Evolutionary conservation across 2,113 vertebrate genomes (phyloP), one percentile per base, ranked within the genome.

Genomic region (Cyanocitta stelleri): DNA sequence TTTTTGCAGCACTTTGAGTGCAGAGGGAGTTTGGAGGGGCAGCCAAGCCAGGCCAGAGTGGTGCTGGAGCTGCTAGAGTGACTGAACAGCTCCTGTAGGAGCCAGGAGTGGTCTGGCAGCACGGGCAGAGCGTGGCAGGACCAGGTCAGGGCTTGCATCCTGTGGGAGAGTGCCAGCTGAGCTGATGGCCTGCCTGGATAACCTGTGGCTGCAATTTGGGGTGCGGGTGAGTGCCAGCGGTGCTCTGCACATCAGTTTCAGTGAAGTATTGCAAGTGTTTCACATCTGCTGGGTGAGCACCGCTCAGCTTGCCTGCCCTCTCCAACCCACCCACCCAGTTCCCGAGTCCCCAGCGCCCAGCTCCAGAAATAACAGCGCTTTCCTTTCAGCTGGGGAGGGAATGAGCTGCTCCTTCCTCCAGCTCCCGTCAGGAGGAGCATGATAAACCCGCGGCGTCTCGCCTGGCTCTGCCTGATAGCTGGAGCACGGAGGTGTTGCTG

Each of bases 231-330:
- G 20, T 6, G 29, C 12, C 43, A 2, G 46, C 2, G 21, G 11
- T 30, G 76, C 32, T 68, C 41, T 51, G 63, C 48, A 24, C 0
- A 0, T 7, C 10, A 0, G 6, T 17, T 93, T 18, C 3, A 16
- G 41, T 9, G 19, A 44, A 69, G 3, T 0, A 18, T 2, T 58
- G 32, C 27, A 11, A 51, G 13, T 6, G 1, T 35, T 76, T 75
- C 59, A 4, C 39, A n/a, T 13, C 29, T 48, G 29, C 43, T 2
- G 10, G 37, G 1, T 4, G 39, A 30, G 39, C 61, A 4, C n/a
- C 41, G 43, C 77, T 55, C 39, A 6, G 67, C 41, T 13, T 5
- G n/a, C 32, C 67, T 39, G 51, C 84, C 33, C 35, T n/a, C 55
- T 33, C 61, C 75, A 41, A 13, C 24, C 72, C 30, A n/a, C 16